A percentile compares a stretch with the other conserved stretches of the same genome.
Evolutionary conservation across 2,797 vertebrate species (phyloP).

Genomic region (Sternotherus odoratus): DNA sequence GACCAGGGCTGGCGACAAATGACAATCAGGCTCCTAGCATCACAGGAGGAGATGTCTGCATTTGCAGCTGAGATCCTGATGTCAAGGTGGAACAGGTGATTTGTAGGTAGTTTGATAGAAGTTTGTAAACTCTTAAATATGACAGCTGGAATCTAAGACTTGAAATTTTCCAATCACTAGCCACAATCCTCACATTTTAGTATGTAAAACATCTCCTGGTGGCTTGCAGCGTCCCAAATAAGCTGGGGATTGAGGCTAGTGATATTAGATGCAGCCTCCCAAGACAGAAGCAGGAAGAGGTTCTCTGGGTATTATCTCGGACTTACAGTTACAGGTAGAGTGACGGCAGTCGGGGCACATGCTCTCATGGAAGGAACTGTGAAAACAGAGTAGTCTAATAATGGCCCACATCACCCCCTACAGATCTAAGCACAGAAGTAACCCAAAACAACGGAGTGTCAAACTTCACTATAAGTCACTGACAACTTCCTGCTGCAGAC

Average conservation of each 20-base stretch:
- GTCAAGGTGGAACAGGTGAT: not conserved
- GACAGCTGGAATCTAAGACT: not conserved
- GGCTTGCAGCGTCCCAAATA: no score
- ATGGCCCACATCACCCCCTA: not conserved
- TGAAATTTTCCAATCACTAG: not conserved
- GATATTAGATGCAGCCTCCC: not conserved
- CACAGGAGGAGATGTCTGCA: not conserved
- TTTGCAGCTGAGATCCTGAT: not conserved
- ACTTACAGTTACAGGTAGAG: not conserved
- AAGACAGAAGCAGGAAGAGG: not conserved
- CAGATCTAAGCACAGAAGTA: not conserved
- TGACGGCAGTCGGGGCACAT: not conserved
- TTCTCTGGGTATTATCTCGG: not conserved
- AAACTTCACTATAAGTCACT: not conserved
- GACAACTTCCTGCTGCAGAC: not conserved
- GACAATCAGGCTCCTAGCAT: not conserved
- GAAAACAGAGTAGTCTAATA: fast-evolving
- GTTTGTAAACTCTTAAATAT: not conserved
- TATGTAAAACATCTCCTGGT: not conserved
- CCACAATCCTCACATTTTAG: not conserved
- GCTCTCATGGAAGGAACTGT: not conserved
- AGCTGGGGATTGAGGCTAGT: not conserved
- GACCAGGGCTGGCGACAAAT: not conserved
- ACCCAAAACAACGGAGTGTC: not conserved
- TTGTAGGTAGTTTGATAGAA: not conserved